phyloP scores from a whole-genome alignment of 1,140 invertebrate species.

The Drosophila melanica region DNA sequence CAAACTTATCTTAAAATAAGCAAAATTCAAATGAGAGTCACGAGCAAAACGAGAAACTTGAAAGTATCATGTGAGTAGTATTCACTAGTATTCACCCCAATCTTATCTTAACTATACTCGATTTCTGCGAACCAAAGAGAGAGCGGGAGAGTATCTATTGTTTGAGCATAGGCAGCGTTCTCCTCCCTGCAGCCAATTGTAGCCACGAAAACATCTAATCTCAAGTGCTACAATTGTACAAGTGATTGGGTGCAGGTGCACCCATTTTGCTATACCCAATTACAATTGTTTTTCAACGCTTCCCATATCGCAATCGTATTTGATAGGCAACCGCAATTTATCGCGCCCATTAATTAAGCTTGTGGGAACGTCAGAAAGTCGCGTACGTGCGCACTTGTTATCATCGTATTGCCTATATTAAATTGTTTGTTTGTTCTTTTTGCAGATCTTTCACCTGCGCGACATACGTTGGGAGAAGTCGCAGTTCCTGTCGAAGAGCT shows the following conservation, averaged over 20 bases:
- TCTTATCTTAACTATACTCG: constrained; percentile 8
- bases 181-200: neutral
- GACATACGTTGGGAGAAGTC: constrained; percentile 94
- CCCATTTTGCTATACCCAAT: constrained; percentile 11
- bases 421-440: constrained; percentile 14
- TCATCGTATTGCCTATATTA: constrained; percentile 10
- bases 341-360: constrained; percentile 47
- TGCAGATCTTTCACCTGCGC: constrained; percentile 94
- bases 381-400: constrained; percentile 34
- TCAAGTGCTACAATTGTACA: constrained; percentile 14
- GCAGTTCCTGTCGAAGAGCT: constrained; percentile 96
- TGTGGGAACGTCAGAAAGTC: constrained; percentile 21
- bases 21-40: neutral
- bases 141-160: neutral
- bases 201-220: neutral
- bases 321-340: constrained; percentile 37
- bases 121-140: neutral
- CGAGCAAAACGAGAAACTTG: neutral
- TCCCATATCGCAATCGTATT: constrained; percentile 13
- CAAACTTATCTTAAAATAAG: constrained; percentile 3
- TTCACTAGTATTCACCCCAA: neutral
- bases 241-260: constrained; percentile 9
- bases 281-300: constrained; percentile 37
- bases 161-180: neutral
- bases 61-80: neutral